phyloP scores from a whole-genome alignment of 2,113 vertebrate genomes.

The Nothocercus julius region DNA sequence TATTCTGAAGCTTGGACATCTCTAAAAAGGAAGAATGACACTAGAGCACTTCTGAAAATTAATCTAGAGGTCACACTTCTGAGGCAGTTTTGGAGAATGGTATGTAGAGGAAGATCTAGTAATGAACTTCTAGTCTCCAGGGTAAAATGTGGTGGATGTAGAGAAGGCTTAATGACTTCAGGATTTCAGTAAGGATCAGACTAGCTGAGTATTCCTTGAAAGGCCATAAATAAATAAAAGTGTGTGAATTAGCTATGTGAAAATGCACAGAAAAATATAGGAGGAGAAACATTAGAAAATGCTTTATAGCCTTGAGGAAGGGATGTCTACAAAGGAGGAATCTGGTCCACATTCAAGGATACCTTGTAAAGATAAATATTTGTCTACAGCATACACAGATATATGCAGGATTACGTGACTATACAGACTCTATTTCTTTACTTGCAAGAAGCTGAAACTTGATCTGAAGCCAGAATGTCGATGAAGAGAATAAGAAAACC shows the following conservation, averaged over 20 bases:
- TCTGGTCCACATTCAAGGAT: slow-evolving; percentile 12
- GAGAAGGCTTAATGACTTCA: background rate
- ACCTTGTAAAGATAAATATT: slow-evolving; percentile 46
- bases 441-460: slow-evolving; percentile 33
- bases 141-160: background rate
- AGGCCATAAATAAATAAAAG: background rate
- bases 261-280: background rate
- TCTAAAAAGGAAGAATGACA: background rate
- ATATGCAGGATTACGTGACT: background rate
- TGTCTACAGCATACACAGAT: background rate
- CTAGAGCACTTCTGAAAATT: background rate
- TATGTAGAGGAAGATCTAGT: background rate
- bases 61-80: background rate
- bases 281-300: background rate
- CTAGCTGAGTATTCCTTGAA: background rate
- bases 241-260: background rate
- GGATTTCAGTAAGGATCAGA: background rate
- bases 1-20: background rate
- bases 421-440: background rate
- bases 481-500: slow-evolving; percentile 43
- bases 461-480: slow-evolving; percentile 12
- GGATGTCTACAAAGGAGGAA: slow-evolving; percentile 4
- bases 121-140: background rate
- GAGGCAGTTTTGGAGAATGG: background rate
- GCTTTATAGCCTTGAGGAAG: background rate